These are phyloP conservation scores for Stictocephala bisonia DNA, from an alignment of 2,888 invertebrate species.

Conservation along the genomic window DNA sequence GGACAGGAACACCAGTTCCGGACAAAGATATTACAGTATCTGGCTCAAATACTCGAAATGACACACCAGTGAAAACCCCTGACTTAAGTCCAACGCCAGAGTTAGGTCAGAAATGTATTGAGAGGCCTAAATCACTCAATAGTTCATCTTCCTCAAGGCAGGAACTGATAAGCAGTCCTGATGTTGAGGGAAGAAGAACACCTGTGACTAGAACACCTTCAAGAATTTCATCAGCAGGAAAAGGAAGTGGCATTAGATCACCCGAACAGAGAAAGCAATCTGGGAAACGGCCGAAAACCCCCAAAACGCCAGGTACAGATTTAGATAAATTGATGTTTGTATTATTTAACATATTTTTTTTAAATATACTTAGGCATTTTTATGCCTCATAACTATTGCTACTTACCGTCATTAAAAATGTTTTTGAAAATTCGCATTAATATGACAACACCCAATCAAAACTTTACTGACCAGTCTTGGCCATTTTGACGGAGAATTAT, in stretches of 20 bases:
- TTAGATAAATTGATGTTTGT: background rate
- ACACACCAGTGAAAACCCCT: slow-evolving; percentile 14
- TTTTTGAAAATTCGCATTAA: no score
- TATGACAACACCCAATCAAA: no score
- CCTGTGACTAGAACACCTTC: slow-evolving; percentile 36
- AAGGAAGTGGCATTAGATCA: slow-evolving; percentile 33
- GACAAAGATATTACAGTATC: slow-evolving; percentile 5
- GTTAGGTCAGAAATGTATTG: background rate
- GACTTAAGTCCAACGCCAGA: background rate
- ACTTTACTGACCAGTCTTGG: no score
- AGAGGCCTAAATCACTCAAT: slow-evolving; percentile 45
- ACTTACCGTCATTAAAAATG: no score
- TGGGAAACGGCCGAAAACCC: slow-evolving; percentile 38
- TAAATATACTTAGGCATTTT: no score
- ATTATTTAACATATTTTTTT: no score
- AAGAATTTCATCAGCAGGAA: slow-evolving; percentile 43
- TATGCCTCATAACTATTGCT: no score
- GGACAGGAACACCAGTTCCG: slow-evolving; percentile 24
- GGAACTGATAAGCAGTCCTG: slow-evolving; percentile 21
- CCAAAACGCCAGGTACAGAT: slow-evolving; percentile 37
- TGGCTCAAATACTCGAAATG: slow-evolving; percentile 11
- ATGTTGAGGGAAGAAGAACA: slow-evolving; percentile 32
- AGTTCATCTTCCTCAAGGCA: slow-evolving; percentile 40
- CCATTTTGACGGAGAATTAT: no score
- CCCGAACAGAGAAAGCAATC: slow-evolving; percentile 32